These are phyloP conservation scores for Torymus aiolomorphi DNA, from an alignment of 2,888 invertebrate species.

Conservation along the genomic window DNA sequence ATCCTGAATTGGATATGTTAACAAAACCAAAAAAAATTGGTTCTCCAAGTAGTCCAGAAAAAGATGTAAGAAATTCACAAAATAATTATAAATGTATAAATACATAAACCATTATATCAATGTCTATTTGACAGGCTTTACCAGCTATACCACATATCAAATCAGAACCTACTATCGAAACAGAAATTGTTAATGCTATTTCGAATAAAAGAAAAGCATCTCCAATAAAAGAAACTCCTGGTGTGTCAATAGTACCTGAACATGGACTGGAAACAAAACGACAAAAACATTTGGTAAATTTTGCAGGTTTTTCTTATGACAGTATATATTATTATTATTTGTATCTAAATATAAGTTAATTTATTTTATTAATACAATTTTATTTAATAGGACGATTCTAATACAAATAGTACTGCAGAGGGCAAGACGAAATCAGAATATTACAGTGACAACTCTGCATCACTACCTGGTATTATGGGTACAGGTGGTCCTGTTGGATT, in stretches of 20 bases:
- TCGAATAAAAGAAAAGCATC: constrained; percentile 69
- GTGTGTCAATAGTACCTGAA: constrained; percentile 63
- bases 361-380: constrained; percentile 12
- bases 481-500: constrained; percentile 86
- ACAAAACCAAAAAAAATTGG: constrained; percentile 77
- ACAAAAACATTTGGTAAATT: constrained; percentile 62
- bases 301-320: too few species aligned
- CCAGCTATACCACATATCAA: constrained; percentile 64
- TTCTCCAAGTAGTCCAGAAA: constrained; percentile 65
- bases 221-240: constrained; percentile 66
- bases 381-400: constrained; percentile 63
- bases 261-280: constrained; percentile 67
- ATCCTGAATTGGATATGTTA: constrained; percentile 84
- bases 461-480: constrained; percentile 85
- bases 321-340: too few species aligned
- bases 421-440: constrained; percentile 82
- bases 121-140: constrained; percentile 35
- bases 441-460: constrained; percentile 88
- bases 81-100: neutral
- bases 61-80: constrained; percentile 62
- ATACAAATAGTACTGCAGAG: constrained; percentile 63
- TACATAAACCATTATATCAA: neutral
- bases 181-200: constrained; percentile 45
- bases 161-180: constrained; percentile 62
- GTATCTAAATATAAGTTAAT: neutral